These are phyloP conservation scores for Phoxinus dragarum DNA, from an alignment of 2,797 vertebrate genomes.

Conservation along the genomic window DNA sequence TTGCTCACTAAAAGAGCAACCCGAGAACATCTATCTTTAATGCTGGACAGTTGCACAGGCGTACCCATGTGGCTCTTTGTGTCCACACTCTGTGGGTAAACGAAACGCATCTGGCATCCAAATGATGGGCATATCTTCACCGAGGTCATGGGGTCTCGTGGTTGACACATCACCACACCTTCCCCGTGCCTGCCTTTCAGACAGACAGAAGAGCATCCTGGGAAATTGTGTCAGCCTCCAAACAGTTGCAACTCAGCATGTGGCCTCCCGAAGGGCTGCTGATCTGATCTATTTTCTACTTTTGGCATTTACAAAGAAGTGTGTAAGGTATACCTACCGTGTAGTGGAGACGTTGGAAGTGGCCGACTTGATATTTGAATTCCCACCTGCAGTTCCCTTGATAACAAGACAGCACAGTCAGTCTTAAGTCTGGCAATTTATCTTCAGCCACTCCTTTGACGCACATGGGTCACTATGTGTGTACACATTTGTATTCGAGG, in stretches of 20 bases:
- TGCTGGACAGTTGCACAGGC: constrained; percentile 16
- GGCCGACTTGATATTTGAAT: constrained; percentile 64
- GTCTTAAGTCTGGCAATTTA: constrained; percentile 47
- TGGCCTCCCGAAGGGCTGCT: constrained; percentile 39
- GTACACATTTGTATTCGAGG: constrained; percentile 6
- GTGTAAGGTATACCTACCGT: constrained; percentile 37
- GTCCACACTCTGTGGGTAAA: constrained; percentile 10
- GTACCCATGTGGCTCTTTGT: constrained; percentile 12
- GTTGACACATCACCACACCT: not conserved
- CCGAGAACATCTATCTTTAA: not conserved
- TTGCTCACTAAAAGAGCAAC: constrained; percentile 4
- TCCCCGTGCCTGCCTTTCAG: constrained; percentile 6
- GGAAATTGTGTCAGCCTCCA: constrained; percentile 23
- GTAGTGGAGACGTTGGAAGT: constrained; percentile 48
- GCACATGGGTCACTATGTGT: constrained; percentile 12
- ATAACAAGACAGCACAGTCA: constrained; percentile 49
- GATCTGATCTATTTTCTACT: constrained; percentile 52
- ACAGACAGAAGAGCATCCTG: constrained; percentile 18
- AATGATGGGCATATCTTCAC: constrained; percentile 25
- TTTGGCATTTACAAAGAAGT: constrained; percentile 53
- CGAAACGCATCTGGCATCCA: constrained; percentile 14
- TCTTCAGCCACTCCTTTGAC: not conserved
- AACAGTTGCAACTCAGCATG: constrained; percentile 37
- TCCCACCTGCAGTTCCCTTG: constrained; percentile 49
- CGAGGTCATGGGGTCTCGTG: not conserved